Percentiles rank a stretch among this genome's conserved stretches.
phyloP scores from a whole-genome alignment of 1,140 invertebrate species.

The Archivesica marissinica region DNA sequence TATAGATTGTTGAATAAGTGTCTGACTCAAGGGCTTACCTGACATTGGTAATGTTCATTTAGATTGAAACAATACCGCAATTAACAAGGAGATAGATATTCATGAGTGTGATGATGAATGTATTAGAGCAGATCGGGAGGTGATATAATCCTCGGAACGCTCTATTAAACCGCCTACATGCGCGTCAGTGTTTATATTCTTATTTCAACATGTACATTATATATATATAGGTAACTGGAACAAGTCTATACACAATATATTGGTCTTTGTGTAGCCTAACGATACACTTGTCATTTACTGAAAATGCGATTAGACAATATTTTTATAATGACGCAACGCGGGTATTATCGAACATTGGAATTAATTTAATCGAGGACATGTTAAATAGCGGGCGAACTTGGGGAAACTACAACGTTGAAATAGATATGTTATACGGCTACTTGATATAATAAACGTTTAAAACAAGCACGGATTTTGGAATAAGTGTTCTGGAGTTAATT shows the following conservation, averaged over 20 bases:
- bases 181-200: not conserved
- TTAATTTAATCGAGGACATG: not conserved
- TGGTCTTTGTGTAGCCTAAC: not conserved
- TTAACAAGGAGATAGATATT: not conserved
- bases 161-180: not conserved
- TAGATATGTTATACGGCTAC: not conserved
- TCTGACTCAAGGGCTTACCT: not conserved
- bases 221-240: not conserved
- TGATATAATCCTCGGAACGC: not conserved
- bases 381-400: not conserved
- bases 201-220: not conserved
- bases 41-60: not conserved
- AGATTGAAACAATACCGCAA: slow-evolving; percentile 11
- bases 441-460: not conserved
- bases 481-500: not conserved
- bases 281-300: not conserved
- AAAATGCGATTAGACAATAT: not conserved
- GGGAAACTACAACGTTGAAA: not conserved
- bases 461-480: not conserved
- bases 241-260: not conserved
- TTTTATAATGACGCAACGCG: not conserved
- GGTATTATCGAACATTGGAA: not conserved
- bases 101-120: not conserved
- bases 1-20: not conserved
- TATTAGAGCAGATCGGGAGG: not conserved